Conservation (phyloP, 2,113 vertebrate genomes). For the Heterotilapia buettikoferi region DNA sequence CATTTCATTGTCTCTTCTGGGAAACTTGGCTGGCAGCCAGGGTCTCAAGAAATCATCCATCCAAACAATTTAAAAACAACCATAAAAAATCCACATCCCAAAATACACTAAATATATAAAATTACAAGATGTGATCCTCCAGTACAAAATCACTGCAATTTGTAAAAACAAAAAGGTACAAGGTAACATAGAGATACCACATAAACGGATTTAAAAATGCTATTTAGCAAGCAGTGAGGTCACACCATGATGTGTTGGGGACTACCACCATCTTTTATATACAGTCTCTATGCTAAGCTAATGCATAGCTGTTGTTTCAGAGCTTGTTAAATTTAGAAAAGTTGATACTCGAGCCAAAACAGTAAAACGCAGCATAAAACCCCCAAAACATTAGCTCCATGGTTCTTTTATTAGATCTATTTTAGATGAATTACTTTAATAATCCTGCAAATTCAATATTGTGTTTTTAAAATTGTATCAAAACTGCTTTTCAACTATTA, state of each 20-base stretch:
- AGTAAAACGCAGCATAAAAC: neutral
- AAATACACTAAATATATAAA: neutral
- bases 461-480: neutral
- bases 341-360: neutral
- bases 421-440: neutral
- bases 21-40: rapidly evolving
- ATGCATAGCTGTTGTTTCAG: neutral
- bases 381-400: rapidly evolving
- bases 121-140: rapidly evolving
- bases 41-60: neutral
- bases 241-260: neutral
- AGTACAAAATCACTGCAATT: neutral
- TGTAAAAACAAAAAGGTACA: neutral
- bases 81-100: neutral
- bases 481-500: neutral
- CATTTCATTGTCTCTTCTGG: neutral
- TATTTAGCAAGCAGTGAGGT: neutral
- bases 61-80: neutral
- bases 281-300: neutral
- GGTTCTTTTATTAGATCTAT: neutral
- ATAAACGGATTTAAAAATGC: neutral
- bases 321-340: neutral
- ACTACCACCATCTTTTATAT: neutral
- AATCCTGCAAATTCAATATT: neutral
- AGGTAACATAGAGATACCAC: neutral